Percentiles rank a stretch among this genome's conserved stretches.
These are phyloP conservation scores for Craterocephalus amniculus DNA, from an alignment of 2,797 vertebrate species.

Conservation along the genomic window DNA sequence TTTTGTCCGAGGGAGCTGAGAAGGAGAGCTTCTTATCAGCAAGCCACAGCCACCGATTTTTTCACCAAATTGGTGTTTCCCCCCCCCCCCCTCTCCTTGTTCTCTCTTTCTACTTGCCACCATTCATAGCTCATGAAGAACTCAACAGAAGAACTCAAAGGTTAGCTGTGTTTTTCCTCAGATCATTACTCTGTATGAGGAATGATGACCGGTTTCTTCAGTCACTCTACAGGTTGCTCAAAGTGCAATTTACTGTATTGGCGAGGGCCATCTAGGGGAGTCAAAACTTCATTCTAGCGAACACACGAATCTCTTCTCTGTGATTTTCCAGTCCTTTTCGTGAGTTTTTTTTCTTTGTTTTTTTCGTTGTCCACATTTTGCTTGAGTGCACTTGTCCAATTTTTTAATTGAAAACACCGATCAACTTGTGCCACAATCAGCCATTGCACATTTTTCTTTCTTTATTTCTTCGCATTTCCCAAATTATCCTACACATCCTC, in stretches of 20 bases:
- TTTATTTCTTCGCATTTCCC: conserved; percentile 33
- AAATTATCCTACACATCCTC: conserved; percentile 58
- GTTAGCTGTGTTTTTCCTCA: conserved; percentile 17
- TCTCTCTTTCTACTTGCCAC: conserved; percentile 35
- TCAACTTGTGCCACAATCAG: conserved; percentile 48
- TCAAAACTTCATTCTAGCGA: conserved; percentile 9
- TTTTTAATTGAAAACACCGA: conserved; percentile 84
- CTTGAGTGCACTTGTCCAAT: conserved; percentile 45
- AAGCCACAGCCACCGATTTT: conserved; percentile 81
- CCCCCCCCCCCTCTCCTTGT: conserved; percentile 40
- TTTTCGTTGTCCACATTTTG: conserved; percentile 25
- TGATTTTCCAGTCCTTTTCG: conserved; percentile 46
- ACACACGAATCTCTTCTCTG: conserved; percentile 12
- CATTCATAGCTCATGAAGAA: conserved; percentile 53
- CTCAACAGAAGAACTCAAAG: conserved; percentile 34
- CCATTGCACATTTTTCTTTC: conserved; percentile 34
- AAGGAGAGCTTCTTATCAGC: conserved; percentile 85
- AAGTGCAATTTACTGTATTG: conserved; percentile 21
- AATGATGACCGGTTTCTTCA: conserved; percentile 45
- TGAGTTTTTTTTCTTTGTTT: conserved; percentile 37
- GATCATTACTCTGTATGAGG: conserved; percentile 16
- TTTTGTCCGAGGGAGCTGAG: conserved; percentile 74
- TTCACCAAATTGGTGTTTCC: conserved; percentile 73
- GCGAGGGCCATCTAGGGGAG: conserved; percentile 10
- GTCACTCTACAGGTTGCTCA: conserved; percentile 29